These are phyloP conservation scores for Pilophorus perplexus DNA, from an alignment of 2,888 invertebrate genomes.

Conservation along the genomic window DNA sequence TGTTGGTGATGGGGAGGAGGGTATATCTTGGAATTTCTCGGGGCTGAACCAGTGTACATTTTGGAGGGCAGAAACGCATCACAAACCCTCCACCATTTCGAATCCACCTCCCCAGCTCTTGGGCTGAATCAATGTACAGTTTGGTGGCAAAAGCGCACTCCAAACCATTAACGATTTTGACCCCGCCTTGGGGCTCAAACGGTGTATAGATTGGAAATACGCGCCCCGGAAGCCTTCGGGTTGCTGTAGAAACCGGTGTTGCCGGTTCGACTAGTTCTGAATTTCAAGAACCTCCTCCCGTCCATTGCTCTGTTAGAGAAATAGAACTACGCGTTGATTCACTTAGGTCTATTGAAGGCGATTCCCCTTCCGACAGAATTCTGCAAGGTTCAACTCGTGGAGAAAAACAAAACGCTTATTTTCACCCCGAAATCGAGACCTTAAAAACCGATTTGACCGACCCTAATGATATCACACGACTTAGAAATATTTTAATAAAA, in stretches of 20 bases:
- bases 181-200: no score
- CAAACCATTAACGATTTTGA: no score
- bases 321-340: not conserved
- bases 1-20: no score
- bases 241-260: not conserved
- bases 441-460: not conserved
- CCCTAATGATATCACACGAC: not conserved
- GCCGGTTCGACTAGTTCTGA: not conserved
- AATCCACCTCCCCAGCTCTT: no score
- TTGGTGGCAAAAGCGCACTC: no score
- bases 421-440: not conserved
- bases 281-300: not conserved
- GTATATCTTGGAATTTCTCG: no score
- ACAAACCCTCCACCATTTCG: no score
- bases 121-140: no score
- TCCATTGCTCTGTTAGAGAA: not conserved
- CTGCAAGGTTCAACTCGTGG: constrained; percentile 8
- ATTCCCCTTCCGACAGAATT: not conserved
- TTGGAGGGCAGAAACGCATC: no score
- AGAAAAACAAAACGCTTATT: not conserved
- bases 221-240: no score
- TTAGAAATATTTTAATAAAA: constrained; percentile 11
- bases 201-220: no score
- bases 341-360: not conserved
- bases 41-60: no score